phyloP scores from a whole-genome alignment of 2,797 vertebrate species.

The Lepilemur septentrionalis region DNA sequence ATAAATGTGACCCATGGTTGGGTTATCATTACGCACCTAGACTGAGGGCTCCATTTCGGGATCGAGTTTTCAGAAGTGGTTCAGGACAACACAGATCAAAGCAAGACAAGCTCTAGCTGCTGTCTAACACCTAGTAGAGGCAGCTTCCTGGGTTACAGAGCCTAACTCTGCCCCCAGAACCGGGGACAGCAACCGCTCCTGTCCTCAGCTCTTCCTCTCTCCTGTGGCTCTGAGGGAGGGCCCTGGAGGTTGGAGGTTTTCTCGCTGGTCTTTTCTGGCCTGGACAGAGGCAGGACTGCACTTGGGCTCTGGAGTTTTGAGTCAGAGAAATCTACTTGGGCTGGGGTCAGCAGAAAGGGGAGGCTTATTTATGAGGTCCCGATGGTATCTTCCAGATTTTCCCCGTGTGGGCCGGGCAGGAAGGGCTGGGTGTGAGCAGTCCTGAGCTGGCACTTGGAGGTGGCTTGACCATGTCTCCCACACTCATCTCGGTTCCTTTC shows the following conservation, averaged over 20 bases:
- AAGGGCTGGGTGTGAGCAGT: not conserved
- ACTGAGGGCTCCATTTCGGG: not conserved
- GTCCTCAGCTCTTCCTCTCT: not conserved
- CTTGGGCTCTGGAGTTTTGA: not conserved
- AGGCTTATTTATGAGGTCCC: not conserved
- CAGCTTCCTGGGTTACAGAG: not conserved
- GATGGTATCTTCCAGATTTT: not conserved
- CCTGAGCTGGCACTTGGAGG: not conserved
- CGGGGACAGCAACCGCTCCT: fast-evolving
- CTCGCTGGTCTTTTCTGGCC: not conserved
- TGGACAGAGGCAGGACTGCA: not conserved
- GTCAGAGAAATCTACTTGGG: not conserved
- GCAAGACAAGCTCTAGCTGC: not conserved
- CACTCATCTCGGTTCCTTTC: not conserved
- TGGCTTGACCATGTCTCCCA: no score
- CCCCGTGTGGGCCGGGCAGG: not conserved
- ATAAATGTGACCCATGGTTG: fast-evolving
- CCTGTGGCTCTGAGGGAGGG: not conserved
- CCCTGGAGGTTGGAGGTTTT: fast-evolving
- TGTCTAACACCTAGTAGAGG: no score
- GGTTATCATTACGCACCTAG: not conserved
- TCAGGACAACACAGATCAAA: not conserved
- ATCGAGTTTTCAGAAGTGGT: not conserved
- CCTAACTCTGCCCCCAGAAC: not conserved
- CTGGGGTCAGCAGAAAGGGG: not conserved